A percentile compares a stretch with the other conserved stretches of the same genome.
phyloP scores from a whole-genome alignment of 2,888 invertebrate genomes.

The Latrodectus elegans region DNA sequence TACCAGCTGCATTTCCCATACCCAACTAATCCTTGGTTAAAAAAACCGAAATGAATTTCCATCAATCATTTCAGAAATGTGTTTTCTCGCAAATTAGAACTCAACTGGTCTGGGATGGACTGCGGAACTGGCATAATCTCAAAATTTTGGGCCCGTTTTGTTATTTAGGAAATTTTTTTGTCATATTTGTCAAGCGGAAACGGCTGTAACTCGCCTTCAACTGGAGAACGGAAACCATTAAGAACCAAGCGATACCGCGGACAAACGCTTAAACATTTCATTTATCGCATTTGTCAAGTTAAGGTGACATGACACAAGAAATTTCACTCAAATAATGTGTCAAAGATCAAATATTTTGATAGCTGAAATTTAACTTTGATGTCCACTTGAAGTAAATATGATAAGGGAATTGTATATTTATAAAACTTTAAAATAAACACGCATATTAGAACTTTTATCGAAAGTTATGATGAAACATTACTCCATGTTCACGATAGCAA shows the following conservation, averaged over 20 bases:
- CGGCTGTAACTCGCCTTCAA: conserved; percentile 28
- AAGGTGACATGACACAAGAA: conserved; percentile 41
- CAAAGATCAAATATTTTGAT: conserved; percentile 31
- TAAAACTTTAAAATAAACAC: too few species aligned
- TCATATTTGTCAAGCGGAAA: conserved; percentile 62
- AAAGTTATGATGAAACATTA: too few species aligned
- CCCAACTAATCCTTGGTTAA: neutral
- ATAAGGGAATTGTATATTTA: conserved; percentile 3
- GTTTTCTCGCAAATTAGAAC: neutral
- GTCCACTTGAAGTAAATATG: conserved; percentile 9
- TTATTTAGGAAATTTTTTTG: conserved; percentile 58
- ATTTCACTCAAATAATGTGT: conserved; percentile 31
- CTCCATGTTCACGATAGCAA: too few species aligned
- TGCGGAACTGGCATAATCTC: conserved; percentile 65
- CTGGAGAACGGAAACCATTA: conserved; percentile 57
- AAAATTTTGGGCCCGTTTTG: conserved; percentile 39
- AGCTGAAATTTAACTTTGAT: conserved; percentile 13
- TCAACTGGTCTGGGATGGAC: conserved; percentile 37
- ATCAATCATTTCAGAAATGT: neutral
- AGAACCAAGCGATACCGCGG: conserved; percentile 44
- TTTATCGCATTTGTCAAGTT: conserved; percentile 50
- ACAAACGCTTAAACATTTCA: conserved; percentile 41
- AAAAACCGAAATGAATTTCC: neutral
- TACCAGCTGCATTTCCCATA: conserved; percentile 43
- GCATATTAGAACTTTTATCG: too few species aligned